phyloP scores from a whole-genome alignment of 1,140 invertebrate genomes.

The Drosophila sproati region DNA sequence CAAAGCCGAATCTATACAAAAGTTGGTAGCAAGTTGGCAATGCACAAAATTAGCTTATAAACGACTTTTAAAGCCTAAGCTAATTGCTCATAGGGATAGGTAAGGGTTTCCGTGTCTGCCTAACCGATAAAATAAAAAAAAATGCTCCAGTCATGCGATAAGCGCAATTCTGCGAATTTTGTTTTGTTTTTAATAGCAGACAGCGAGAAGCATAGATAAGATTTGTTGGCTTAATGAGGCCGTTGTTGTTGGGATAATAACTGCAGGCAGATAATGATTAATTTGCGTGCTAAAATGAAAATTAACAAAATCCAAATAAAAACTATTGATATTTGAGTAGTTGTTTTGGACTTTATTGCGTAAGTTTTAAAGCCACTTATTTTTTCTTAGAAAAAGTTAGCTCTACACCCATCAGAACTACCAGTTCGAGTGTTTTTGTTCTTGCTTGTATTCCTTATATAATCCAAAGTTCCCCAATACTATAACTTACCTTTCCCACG shows the following conservation, averaged over 20 bases:
- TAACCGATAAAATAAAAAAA: no score
- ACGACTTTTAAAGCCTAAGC: constrained; percentile 18
- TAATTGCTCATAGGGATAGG: constrained; percentile 35
- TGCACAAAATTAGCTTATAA: background rate
- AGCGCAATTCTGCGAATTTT: constrained; percentile 16
- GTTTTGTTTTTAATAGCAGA: background rate
- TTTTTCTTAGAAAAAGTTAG: no score
- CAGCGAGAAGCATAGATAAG: constrained; percentile 12
- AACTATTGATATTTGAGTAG: no score
- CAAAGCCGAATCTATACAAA: background rate
- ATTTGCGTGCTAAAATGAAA: background rate
- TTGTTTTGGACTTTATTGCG: background rate
- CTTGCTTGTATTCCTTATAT: constrained; percentile 4
- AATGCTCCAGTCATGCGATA: background rate
- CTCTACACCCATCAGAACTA: background rate
- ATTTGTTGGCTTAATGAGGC: constrained; percentile 15
- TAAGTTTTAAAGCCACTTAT: no score
- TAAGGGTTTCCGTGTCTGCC: constrained; percentile 14
- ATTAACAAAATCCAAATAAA: no score
- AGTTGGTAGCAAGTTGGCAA: background rate
- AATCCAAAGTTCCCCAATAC: constrained; percentile 26
- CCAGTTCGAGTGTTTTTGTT: background rate
- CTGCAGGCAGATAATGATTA: constrained; percentile 18
- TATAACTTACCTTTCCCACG: constrained; percentile 70
- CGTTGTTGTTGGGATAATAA: background rate